Evolutionary conservation across 2,888 invertebrate genomes (phyloP).

Genomic region (Drosophila ezoana): DNA sequence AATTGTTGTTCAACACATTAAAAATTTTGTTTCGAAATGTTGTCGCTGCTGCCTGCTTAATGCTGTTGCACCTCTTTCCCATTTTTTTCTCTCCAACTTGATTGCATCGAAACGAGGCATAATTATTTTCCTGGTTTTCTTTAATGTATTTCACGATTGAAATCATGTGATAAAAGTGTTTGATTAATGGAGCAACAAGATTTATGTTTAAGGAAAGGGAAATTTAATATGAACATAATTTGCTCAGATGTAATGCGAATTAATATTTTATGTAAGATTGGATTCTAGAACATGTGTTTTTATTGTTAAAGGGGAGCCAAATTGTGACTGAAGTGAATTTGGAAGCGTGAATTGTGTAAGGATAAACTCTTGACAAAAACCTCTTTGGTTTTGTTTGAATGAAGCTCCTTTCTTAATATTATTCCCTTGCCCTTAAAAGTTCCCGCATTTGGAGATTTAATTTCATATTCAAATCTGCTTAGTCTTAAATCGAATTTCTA

Average conservation of each 20-base stretch:
- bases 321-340: no score
- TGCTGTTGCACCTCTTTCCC: slow-evolving; percentile 39
- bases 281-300: neutral
- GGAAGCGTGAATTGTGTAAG: no score
- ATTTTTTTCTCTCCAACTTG: slow-evolving; percentile 9
- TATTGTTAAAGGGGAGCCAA: neutral
- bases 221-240: slow-evolving; percentile 9
- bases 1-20: slow-evolving; percentile 73
- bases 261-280: no score
- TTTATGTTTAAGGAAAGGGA: slow-evolving; percentile 22
- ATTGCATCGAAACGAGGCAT: slow-evolving; percentile 53
- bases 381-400: no score
- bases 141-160: slow-evolving; percentile 24
- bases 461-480: no score
- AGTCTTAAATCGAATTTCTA: no score
- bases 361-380: no score
- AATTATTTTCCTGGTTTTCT: slow-evolving; percentile 34
- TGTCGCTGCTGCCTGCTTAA: slow-evolving; percentile 30
- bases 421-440: no score
- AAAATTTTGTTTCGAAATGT: slow-evolving; percentile 68
- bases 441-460: no score
- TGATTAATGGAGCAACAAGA: slow-evolving; percentile 39
- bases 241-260: neutral
- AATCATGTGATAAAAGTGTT: slow-evolving; percentile 40
- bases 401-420: no score